phyloP scores from a whole-genome alignment of 2,888 invertebrate genomes.

The Taphrorychus bicolor region DNA sequence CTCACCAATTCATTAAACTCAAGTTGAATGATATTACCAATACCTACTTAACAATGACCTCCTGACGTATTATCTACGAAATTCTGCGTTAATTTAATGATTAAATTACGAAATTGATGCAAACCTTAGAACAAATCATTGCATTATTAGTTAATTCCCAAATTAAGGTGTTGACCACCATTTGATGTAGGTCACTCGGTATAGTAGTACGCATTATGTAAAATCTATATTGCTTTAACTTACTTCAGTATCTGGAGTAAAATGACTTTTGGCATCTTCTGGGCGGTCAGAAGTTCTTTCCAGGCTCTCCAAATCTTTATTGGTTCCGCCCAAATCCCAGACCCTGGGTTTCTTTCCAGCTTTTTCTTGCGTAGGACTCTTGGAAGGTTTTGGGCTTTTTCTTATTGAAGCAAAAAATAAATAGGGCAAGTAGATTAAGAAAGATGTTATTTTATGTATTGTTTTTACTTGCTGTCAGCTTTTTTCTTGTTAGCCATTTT shows the following conservation, averaged over 20 bases:
- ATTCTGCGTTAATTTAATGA: too few relatives aligned
- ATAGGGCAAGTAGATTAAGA: neutral
- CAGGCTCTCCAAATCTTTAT: constrained; percentile 77
- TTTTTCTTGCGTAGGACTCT: constrained; percentile 65
- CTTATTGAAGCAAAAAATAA: neutral
- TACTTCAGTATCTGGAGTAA: constrained; percentile 72
- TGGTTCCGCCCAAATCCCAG: constrained; percentile 87
- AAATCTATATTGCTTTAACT: too few relatives aligned
- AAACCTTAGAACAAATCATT: too few relatives aligned
- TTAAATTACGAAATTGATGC: too few relatives aligned
- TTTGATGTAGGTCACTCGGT: too few relatives aligned
- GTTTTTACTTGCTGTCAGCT: constrained; percentile 65
- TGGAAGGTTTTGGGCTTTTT: constrained; percentile 62
- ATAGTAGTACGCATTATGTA: too few relatives aligned
- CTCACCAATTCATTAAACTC: too few relatives aligned
- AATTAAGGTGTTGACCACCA: too few relatives aligned
- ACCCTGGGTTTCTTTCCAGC: constrained; percentile 88
- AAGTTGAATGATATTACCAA: too few relatives aligned
- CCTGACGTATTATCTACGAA: too few relatives aligned
- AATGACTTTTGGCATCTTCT: constrained; percentile 67
- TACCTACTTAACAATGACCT: too few relatives aligned
- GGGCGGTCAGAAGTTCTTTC: constrained; percentile 84
- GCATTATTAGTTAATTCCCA: too few relatives aligned
- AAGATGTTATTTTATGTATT: neutral
- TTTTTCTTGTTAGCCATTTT: constrained; percentile 77